These are phyloP conservation scores for Pao palembangensis DNA, from an alignment of 2,113 vertebrate genomes.

Conservation along the genomic window DNA sequence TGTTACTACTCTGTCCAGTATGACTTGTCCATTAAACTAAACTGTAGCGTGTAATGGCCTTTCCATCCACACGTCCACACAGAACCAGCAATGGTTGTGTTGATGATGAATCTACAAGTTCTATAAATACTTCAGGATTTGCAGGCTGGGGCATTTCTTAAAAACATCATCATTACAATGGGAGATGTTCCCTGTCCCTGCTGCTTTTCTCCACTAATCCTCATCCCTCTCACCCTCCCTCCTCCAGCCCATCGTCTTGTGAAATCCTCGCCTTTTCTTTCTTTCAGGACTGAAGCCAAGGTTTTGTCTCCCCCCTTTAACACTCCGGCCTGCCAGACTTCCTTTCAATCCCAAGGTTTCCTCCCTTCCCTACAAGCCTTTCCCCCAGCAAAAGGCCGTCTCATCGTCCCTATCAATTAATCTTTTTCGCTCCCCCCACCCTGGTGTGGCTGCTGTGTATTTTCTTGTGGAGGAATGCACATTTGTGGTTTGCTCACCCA, in stretches of 20 bases:
- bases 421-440: slow-evolving; percentile 22
- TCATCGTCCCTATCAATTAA: slow-evolving; percentile 57
- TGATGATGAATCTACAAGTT: slow-evolving; percentile 30
- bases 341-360: slow-evolving; percentile 55
- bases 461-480: slow-evolving; percentile 50
- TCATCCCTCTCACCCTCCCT: slow-evolving; percentile 41
- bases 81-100: slow-evolving; percentile 4
- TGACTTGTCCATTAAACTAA: no score
- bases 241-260: slow-evolving; percentile 66
- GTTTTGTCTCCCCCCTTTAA: slow-evolving; percentile 64
- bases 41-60: no score
- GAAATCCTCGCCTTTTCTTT: slow-evolving; percentile 66
- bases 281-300: slow-evolving; percentile 54
- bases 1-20: no score
- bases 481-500: slow-evolving; percentile 59
- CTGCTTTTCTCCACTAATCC: slow-evolving; percentile 66
- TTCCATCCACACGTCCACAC: no score
- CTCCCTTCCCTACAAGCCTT: slow-evolving; percentile 19
- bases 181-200: slow-evolving; percentile 52
- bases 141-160: slow-evolving; percentile 32
- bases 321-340: slow-evolving; percentile 57
- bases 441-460: slow-evolving; percentile 35
- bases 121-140: slow-evolving; percentile 33
- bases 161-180: slow-evolving; percentile 66
- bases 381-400: slow-evolving; percentile 47